phyloP scores from a whole-genome alignment of 2,797 vertebrate species.

The Hephaestus fuliginosus region DNA sequence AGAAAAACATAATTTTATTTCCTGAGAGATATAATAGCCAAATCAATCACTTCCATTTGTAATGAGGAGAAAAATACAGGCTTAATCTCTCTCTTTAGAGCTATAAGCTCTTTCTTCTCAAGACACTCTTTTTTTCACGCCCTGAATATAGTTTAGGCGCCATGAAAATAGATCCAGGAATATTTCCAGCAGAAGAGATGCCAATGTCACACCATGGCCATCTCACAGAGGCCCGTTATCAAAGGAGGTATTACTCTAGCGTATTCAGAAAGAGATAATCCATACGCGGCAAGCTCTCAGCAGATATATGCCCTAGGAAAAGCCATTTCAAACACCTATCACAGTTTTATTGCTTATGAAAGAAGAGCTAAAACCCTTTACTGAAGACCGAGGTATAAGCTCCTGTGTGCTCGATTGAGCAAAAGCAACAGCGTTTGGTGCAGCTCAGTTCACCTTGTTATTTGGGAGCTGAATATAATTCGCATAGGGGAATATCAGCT shows the following conservation, averaged over 20 bases:
- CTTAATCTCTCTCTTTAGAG: constrained; percentile 64
- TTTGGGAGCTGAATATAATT: constrained; percentile 35
- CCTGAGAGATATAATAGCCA: constrained; percentile 58
- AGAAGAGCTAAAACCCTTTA: constrained; percentile 56
- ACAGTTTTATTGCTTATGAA: constrained; percentile 73
- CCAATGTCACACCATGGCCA: constrained; percentile 58
- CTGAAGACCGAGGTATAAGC: constrained; percentile 38
- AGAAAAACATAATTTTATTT: constrained; percentile 63
- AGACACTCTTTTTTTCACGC: constrained; percentile 27
- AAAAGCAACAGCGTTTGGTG: constrained; percentile 49
- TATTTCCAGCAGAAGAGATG: constrained; percentile 49
- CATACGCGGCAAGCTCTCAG: constrained; percentile 57
- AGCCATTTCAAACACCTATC: constrained; percentile 67
- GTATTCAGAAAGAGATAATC: constrained; percentile 70
- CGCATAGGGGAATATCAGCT: constrained; percentile 15
- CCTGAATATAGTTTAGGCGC: constrained; percentile 34
- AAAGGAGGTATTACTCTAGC: constrained; percentile 56
- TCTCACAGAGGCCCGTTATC: constrained; percentile 54
- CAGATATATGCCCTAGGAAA: constrained; percentile 67
- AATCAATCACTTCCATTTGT: constrained; percentile 75
- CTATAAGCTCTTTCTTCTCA: constrained; percentile 32
- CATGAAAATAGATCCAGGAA: constrained; percentile 56
- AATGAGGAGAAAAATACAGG: constrained; percentile 46
- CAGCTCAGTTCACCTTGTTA: constrained; percentile 45
- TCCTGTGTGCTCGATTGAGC: constrained; percentile 35